phyloP scores from a whole-genome alignment of 2,888 invertebrate species.

The Scotopteryx bipunctaria region DNA sequence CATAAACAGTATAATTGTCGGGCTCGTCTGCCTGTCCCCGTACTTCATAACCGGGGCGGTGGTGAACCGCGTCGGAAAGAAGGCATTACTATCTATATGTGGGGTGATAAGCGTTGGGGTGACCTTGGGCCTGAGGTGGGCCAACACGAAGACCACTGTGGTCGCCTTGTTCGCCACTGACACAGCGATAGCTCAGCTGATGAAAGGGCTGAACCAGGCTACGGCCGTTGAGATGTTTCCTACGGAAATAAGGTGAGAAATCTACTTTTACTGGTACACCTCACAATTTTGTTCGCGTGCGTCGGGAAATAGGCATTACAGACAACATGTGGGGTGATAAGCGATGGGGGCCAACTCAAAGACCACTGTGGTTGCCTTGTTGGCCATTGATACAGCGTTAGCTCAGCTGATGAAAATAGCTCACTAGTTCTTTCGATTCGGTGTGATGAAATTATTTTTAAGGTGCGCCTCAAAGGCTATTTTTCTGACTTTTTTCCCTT shows the following conservation, averaged over 20 bases:
- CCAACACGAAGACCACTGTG: slow-evolving; percentile 49
- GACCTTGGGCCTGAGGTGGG: slow-evolving; percentile 53
- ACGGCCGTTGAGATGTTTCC: slow-evolving; percentile 56
- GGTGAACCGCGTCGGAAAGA: slow-evolving; percentile 57
- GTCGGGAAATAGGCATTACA: no score
- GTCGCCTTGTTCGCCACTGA: slow-evolving; percentile 56
- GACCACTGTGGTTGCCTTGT: no score
- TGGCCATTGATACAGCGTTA: no score
- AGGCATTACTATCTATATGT: slow-evolving; percentile 44
- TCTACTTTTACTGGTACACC: no score
- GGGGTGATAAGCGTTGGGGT: slow-evolving; percentile 41
- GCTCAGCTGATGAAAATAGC: no score
- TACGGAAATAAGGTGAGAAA: slow-evolving; percentile 55
- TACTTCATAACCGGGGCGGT: slow-evolving; percentile 49
- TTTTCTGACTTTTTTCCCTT: no score
- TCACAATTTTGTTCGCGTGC: no score
- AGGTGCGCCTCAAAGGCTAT: no score
- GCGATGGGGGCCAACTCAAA: no score
- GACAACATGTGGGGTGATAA: no score
- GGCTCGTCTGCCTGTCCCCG: slow-evolving; percentile 45
- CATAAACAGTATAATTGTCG: slow-evolving; percentile 55
- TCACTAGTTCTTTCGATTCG: no score
- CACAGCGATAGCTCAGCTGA: slow-evolving; percentile 51
- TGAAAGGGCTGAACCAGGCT: slow-evolving; percentile 52
- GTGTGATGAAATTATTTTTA: no score